Percentiles rank a stretch among this genome's conserved stretches.
phyloP scores from a whole-genome alignment of 2,888 invertebrate genomes.

The Lasioglossum marginatum region DNA sequence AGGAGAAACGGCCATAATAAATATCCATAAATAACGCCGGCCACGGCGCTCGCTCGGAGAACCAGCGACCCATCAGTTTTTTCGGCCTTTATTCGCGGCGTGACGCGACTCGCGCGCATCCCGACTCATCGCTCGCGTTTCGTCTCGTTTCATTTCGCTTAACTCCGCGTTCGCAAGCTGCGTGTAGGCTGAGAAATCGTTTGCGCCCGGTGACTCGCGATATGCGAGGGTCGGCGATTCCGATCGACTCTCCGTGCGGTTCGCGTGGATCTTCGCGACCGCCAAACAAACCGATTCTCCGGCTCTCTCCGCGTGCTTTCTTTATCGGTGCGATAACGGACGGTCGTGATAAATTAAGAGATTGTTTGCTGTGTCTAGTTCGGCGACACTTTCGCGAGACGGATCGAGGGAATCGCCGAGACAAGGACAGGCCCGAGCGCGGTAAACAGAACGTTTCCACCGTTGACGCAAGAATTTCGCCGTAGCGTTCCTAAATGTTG shows the following conservation, averaged over 20 bases:
- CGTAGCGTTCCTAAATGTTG: slow-evolving; percentile 68
- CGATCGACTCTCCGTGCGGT: not conserved
- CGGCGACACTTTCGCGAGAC: not conserved
- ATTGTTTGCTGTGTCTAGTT: not conserved
- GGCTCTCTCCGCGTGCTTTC: not conserved
- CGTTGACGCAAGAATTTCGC: slow-evolving; percentile 21
- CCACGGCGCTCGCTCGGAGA: not conserved
- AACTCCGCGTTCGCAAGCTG: not conserved
- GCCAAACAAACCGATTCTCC: not conserved
- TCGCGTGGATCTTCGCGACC: not conserved
- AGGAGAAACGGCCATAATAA: slow-evolving; percentile 58
- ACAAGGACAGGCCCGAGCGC: not conserved
- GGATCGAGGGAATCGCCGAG: not conserved
- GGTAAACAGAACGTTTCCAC: not conserved
- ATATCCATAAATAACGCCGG: slow-evolving; percentile 70
- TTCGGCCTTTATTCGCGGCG: slow-evolving; percentile 29
- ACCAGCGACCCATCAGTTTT: slow-evolving; percentile 11
- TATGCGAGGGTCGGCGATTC: not conserved
- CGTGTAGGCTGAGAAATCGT: not conserved
- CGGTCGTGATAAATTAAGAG: not conserved
- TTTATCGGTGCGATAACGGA: not conserved
- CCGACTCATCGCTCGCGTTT: not conserved
- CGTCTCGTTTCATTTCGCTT: not conserved
- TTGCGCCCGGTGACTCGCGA: not conserved
- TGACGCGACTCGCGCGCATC: not conserved